Conservation (phyloP, 2,888 invertebrate species). For the Meta bourneti region DNA sequence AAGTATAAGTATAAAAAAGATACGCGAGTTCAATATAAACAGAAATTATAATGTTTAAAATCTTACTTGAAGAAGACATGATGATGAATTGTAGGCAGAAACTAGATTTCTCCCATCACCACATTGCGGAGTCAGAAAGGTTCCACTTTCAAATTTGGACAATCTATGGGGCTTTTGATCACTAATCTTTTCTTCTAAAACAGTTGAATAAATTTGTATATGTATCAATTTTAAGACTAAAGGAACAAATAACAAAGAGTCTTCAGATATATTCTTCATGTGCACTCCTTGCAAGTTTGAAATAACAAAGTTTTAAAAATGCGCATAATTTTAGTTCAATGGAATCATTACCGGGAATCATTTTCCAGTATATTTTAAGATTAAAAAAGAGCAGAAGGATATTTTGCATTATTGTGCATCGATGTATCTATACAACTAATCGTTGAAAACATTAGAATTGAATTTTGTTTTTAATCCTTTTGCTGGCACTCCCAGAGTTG, state of each 20-base stretch:
- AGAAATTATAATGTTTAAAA: no score
- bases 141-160: conserved; percentile 82
- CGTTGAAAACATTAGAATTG: no score
- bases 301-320: no score
- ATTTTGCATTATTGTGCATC: not conserved
- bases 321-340: no score
- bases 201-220: not conserved
- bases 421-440: not conserved
- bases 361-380: not conserved
- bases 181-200: conserved; percentile 69
- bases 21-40: no score
- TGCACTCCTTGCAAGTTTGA: no score
- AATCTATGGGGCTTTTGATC: conserved; percentile 79
- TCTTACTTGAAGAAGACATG: conserved; percentile 83
- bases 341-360: no score
- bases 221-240: not conserved
- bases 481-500: no score
- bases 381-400: not conserved
- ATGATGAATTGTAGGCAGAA: conserved; percentile 84
- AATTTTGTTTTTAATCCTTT: no score
- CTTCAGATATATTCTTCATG: not conserved
- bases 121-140: conserved; percentile 84
- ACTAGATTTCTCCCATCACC: conserved; percentile 84
- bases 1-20: no score
- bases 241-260: not conserved